phyloP scores from a whole-genome alignment of 2,113 vertebrate genomes.

The Pygoscelis adeliae region DNA sequence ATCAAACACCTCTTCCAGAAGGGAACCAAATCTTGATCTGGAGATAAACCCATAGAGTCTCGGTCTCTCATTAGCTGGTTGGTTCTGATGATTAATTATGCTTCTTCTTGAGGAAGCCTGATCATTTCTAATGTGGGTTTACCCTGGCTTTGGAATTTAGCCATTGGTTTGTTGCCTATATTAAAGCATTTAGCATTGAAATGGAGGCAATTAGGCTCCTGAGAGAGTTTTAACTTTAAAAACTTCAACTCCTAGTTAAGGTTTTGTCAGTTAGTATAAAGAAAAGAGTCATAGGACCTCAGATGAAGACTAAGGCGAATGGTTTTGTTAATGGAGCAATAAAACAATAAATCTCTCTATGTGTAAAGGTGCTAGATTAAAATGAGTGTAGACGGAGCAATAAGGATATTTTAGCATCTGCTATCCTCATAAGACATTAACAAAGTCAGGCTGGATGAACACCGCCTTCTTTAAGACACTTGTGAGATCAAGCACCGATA shows the following conservation, averaged over 20 bases:
- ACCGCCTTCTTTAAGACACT: slow-evolving; percentile 9
- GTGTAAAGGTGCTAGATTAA: slow-evolving; percentile 20
- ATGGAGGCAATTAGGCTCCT: slow-evolving; percentile 1
- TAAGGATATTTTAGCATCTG: background rate
- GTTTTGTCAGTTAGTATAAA: background rate
- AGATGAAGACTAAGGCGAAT: background rate
- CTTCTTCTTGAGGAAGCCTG: slow-evolving; percentile 6
- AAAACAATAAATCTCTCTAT: background rate
- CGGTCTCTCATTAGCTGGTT: background rate
- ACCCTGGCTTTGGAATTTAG: slow-evolving; percentile 38
- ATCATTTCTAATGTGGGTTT: slow-evolving; percentile 47
- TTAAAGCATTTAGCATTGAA: slow-evolving; percentile 32
- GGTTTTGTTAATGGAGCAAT: slow-evolving; percentile 23
- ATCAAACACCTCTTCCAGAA: background rate
- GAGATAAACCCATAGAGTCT: background rate
- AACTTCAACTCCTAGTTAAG: background rate
- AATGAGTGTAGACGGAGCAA: background rate
- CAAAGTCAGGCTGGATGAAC: background rate
- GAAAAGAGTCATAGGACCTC: background rate
- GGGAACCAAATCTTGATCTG: slow-evolving; percentile 15
- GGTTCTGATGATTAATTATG: slow-evolving; percentile 6
- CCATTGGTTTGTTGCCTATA: slow-evolving; percentile 29
- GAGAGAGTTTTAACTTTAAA: background rate
- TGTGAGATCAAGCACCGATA: background rate
- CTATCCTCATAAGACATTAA: background rate